These are phyloP conservation scores for Alectura lathami DNA, from an alignment of 2,113 vertebrate genomes.

Conservation along the genomic window DNA sequence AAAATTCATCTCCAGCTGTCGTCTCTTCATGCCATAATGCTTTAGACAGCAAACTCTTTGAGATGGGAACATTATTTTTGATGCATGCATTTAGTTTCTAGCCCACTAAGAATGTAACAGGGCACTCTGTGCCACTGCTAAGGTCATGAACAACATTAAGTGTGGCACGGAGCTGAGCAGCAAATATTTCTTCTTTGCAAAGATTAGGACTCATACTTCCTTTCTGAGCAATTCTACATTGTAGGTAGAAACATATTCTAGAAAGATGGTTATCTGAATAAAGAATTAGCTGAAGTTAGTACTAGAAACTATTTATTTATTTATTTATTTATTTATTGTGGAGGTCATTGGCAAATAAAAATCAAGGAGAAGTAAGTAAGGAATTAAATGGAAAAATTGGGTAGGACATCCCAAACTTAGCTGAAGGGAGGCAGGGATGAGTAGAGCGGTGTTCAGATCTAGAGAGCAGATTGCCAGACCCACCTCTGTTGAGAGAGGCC, in stretches of 20 bases:
- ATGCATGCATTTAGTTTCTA: neutral
- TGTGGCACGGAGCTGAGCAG: neutral
- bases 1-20: neutral
- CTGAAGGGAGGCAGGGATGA: neutral
- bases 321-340: neutral
- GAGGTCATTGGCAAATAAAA: neutral
- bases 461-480: neutral
- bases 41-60: constrained; percentile 2
- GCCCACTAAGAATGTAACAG: neutral
- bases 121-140: neutral
- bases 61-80: neutral
- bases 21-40: neutral
- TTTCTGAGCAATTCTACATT: neutral
- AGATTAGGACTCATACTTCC: neutral
- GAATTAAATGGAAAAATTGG: neutral
- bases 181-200: constrained; percentile 1
- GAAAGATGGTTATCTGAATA: neutral
- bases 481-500: neutral
- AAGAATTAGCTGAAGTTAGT: neutral
- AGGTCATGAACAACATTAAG: neutral
- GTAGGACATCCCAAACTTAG: neutral
- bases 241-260: neutral
- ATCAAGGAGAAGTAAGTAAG: neutral
- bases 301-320: neutral
- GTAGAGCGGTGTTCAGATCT: neutral